These are phyloP conservation scores for Ceuthmochares aereus DNA, from an alignment of 2,113 vertebrate genomes.

Conservation along the genomic window DNA sequence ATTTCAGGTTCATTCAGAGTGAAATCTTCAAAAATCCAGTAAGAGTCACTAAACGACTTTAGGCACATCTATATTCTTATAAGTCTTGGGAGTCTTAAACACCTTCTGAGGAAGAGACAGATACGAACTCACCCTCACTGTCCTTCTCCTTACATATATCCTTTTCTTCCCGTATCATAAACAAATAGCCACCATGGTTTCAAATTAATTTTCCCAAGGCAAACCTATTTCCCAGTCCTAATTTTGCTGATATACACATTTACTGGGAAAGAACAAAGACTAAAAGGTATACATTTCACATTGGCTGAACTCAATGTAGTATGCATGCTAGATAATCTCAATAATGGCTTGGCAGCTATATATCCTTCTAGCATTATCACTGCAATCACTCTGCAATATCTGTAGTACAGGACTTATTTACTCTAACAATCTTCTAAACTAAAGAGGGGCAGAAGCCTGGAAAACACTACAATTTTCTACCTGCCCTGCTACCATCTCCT, in stretches of 20 bases:
- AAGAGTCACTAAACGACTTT: background rate
- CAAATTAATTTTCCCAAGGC: background rate
- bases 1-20: conserved; percentile 43
- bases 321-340: background rate
- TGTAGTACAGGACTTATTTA: background rate
- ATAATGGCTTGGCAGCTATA: background rate
- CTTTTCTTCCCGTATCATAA: background rate
- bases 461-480: background rate
- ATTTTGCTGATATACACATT: background rate
- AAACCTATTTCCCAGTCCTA: background rate
- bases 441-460: background rate
- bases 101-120: background rate
- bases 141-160: background rate
- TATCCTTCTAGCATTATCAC: background rate
- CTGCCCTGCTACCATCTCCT: background rate
- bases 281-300: background rate
- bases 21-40: conserved; percentile 29
- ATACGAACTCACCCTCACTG: background rate
- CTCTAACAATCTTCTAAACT: background rate
- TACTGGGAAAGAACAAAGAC: background rate
- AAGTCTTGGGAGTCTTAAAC: background rate
- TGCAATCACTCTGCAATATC: background rate
- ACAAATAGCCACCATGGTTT: background rate
- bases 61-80: background rate
- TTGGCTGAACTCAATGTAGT: background rate